Base-by-base conservation (phyloP, 2,888 invertebrate genomes). In the Antheraea assamensis region DNA sequence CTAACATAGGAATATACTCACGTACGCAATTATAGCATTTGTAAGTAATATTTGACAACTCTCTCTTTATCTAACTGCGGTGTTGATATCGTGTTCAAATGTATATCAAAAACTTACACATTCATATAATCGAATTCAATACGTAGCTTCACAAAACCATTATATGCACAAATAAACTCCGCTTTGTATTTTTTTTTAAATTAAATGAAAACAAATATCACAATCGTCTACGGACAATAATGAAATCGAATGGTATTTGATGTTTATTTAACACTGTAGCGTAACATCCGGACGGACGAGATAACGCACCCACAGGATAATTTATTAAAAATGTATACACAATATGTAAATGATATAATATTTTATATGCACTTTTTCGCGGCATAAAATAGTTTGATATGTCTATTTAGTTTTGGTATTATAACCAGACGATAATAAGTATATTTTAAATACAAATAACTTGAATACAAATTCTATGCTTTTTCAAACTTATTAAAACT, bases 301-400 rank as follows among this genome's bases (percentile, higher is more conserved):
- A 68, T 68, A 68, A 68, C 61, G 10, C 35, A 35, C 68, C 68
- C 68, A 68, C 68, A 35, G 35, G 19, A 68, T 68, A 68, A 35
- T 21, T 31, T 31, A 21, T 68, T 68, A 21, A 61, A 27, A 61
- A 61, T 61, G 27, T 58, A 58, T 4, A 61, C 24, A 27, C 24
- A 27, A 13, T 61, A 3, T 17, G 4, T 61, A 61, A 61, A 61
- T 61, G 17, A 61, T 61, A 61, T 17, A 61, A 3, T 61, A 17
- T 15, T 27, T 27, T 21, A 10, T 24, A 58, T 58, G 7, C 35
- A 35, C 35, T 4, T 35, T 35, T 35, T 35, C 35, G 3, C 35
- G 35, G 7, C 7, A 7, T 35, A 35, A 35, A 3, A 35, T 35
- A 35, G 7, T 35, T 35, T 35, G 35, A 35, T 35, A 35, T 35